A percentile compares a stretch with the other conserved stretches of the same genome.
phyloP scores from a whole-genome alignment of 2,888 invertebrate species.

The Leptothorax acervorum region DNA sequence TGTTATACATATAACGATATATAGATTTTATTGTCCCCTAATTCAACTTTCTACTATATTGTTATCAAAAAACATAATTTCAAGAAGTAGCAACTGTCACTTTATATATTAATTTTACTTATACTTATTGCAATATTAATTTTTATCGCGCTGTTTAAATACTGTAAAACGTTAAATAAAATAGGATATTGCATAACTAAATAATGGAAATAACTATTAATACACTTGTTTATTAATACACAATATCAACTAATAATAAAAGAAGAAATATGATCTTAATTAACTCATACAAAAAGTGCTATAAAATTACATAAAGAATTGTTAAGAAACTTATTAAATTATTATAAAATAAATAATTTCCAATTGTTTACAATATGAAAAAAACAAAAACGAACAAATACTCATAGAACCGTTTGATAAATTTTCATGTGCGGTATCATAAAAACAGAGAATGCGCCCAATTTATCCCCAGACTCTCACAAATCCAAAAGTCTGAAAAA shows the following conservation, averaged over 20 bases:
- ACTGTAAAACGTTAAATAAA: not conserved
- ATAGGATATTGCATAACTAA: not conserved
- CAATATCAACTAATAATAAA: not conserved
- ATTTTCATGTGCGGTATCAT: not conserved
- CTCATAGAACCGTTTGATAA: not conserved
- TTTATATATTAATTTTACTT: not conserved
- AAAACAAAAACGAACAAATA: not conserved
- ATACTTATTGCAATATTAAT: not conserved
- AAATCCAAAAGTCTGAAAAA: conserved; percentile 20
- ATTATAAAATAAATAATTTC: not conserved
- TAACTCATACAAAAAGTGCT: not conserved
- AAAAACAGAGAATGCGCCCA: not conserved
- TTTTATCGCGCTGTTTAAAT: not conserved
- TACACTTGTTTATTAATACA: not conserved
- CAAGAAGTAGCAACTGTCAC: not conserved
- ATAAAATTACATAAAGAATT: not conserved
- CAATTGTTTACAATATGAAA: not conserved
- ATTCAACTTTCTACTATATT: not conserved
- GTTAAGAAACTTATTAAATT: not conserved
- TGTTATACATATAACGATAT: not conserved
- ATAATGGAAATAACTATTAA: not conserved
- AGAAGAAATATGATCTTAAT: not conserved
- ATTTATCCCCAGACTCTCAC: conserved; percentile 13
- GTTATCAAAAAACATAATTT: not conserved
- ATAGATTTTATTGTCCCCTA: not conserved